Conservation (phyloP, 2,797 vertebrate genomes). For the Sebastes vulpes region DNA sequence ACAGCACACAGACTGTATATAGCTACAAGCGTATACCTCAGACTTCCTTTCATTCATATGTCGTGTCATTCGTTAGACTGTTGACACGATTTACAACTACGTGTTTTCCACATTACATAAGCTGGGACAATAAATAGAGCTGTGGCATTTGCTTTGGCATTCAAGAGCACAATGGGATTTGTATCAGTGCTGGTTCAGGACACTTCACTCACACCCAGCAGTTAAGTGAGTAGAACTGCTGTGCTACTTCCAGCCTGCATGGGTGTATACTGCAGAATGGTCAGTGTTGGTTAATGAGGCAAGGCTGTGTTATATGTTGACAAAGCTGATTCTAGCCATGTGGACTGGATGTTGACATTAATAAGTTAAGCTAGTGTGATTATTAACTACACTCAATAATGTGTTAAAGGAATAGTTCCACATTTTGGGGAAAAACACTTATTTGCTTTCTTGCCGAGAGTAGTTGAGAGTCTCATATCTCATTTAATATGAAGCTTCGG, state of each 20-base stretch:
- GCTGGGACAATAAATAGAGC: conserved; percentile 50
- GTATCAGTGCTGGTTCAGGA: background rate
- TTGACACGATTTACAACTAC: conserved; percentile 48
- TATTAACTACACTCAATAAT: background rate
- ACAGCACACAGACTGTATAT: conserved; percentile 5
- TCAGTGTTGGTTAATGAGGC: conserved; percentile 7
- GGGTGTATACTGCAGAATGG: background rate
- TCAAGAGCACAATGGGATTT: conserved; percentile 47
- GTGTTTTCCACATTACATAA: conserved; percentile 53
- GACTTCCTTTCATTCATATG: conserved; percentile 58
- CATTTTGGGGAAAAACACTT: background rate
- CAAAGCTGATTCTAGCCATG: background rate
- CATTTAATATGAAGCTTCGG: background rate
- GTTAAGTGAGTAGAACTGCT: background rate
- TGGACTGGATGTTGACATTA: background rate
- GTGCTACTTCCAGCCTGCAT: background rate
- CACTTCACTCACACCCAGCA: background rate
- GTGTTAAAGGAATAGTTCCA: background rate
- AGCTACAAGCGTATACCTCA: conserved; percentile 19
- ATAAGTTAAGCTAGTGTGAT: background rate
- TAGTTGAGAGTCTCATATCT: background rate
- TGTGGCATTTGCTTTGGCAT: conserved; percentile 62
- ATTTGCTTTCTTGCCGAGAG: background rate
- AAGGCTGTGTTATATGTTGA: background rate
- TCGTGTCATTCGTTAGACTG: conserved; percentile 9